Evolutionary conservation across 37 sponge, comb jelly and placozoan species (phyloP), one percentile per base, ranked within the genome.

Genomic region (Spongilla lacustris): DNA sequence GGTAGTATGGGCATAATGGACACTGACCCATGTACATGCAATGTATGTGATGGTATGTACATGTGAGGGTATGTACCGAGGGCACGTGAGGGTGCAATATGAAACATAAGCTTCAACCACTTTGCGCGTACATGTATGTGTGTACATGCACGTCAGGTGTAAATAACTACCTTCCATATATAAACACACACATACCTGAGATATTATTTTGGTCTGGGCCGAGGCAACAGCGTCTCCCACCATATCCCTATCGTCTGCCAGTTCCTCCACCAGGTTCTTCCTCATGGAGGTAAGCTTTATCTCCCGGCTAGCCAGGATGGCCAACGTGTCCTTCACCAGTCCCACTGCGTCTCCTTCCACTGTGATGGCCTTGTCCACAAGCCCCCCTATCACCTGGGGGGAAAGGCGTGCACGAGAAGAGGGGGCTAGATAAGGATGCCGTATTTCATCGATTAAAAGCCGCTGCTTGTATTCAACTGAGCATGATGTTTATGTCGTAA

Each of bases 271-370:
- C 21, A 90, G 36, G 23, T 85, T 85, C 75, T 78, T 85, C 68
- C 82, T 68, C 22, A 95, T 73, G 13, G 91, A 75, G 30, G 90
- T 68, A n/a, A 92, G 93, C 68, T 95, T 95, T 48, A 95, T 95
- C 36, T 95, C 94, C 85, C 90, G 86, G 81, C 92, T 69, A 49
- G 92, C 71, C 11, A 94, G 82, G 9, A 94, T 83, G 11, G 73
- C 77, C 46, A 94, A 83, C 24, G 94, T 88, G 73, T 94, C 94
- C 80, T 81, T 83, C 58, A 94, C 72, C 73, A 94, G 72, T 21
- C 74, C 50, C 19, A 38, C 35, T 67, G 76, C 84, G 36, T 84
- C 88, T 67, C 58, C 58, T 27, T 94, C 89, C 74, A 94, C 67
- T 50, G 81, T 73, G 37, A 94, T 87, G 13, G 66, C 75, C 31